Percentiles rank a stretch among this genome's conserved stretches.
These are phyloP conservation scores for Antrozous pallidus DNA, from an alignment of 2,797 vertebrate species.

Conservation along the genomic window DNA sequence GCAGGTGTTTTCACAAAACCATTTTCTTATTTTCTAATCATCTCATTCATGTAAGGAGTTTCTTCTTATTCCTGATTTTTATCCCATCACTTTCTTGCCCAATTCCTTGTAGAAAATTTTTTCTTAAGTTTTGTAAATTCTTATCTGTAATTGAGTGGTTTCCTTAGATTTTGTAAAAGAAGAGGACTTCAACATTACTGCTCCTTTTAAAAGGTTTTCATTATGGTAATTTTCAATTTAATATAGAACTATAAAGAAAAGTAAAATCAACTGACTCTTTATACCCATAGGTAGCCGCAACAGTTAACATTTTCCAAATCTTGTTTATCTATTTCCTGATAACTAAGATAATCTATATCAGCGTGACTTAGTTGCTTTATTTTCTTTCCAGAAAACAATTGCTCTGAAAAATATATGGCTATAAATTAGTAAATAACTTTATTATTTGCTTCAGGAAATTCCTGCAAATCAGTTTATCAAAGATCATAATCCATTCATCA, in stretches of 20 bases:
- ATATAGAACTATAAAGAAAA: not conserved
- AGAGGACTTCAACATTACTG: not conserved
- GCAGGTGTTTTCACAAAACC: not conserved
- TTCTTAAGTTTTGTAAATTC: constrained; percentile 16
- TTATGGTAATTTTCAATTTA: constrained; percentile 12
- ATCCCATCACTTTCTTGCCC: not conserved
- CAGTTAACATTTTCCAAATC: not conserved
- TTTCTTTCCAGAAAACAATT: constrained; percentile 10
- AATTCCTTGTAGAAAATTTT: not conserved
- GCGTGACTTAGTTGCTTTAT: constrained; percentile 1
- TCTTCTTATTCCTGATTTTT: constrained; percentile 9
- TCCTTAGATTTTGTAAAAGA: not conserved
- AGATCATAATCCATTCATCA: not conserved
- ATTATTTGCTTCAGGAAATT: constrained; percentile 21
- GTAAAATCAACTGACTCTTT: constrained; percentile 2
- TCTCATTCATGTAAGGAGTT: not conserved
- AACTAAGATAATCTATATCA: constrained; percentile 9
- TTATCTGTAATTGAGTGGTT: not conserved
- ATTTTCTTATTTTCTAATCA: constrained; percentile 28
- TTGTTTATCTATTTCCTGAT: not conserved
- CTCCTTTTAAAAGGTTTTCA: not conserved
- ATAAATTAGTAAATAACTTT: constrained; percentile 15
- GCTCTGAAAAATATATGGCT: not conserved
- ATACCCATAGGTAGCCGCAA: not conserved
- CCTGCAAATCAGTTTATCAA: constrained; percentile 13